Evolutionary conservation across 1,140 invertebrate species (phyloP), one percentile per base, ranked within the genome.

Genomic region (Drosophila teissieri): DNA sequence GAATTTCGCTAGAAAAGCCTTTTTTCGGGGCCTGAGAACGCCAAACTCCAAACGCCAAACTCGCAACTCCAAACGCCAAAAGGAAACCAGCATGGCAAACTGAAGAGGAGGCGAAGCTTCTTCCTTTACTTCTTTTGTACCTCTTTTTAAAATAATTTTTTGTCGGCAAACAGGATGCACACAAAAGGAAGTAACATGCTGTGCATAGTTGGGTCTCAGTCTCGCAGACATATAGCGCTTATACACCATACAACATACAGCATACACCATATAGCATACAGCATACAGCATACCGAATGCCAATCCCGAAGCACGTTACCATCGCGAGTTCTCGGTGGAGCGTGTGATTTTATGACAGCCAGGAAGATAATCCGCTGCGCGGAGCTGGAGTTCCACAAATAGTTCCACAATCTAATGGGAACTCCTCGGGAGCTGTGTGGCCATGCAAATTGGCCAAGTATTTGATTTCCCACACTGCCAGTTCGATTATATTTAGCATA

Each of bases 151-250:
- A 19, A 19, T 19, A 19, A 19, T n/a, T 55, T 31, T 39, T 45
- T 63, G 70, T 69, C 78, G 78, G 78, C 64, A 44, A 42, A 72
- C 82, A 86, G 82, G 82, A 86, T 88, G 78, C 74, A 82, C 57
- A 64, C 63, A 78, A 86, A 86, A 86, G 82, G 82, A 81, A 86
- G 82, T 78, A 81, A 86, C 82, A 85, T 82, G 82, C 82, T 85
- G 82, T 82, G 80, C 64, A 65, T 68, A 68, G 64, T 68, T 68
- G 64, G 61, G 15, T 19, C 15, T n/a, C 64, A 52, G 58, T 60
- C 61, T 10, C 10, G 10, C 60, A 52, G 42, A 64, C 61, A 36
- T 64, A 64, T 64, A 64, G 19, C 60, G 24, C 11, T 17, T 40
- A 61, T 61, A 45, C 44, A 48, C 34, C 36, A 37, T 2, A 19